Percentiles rank a stretch among this genome's conserved stretches.
These are phyloP conservation scores for Cyprinodon tularosa DNA, from an alignment of 2,113 vertebrate genomes.

Conservation along the genomic window DNA sequence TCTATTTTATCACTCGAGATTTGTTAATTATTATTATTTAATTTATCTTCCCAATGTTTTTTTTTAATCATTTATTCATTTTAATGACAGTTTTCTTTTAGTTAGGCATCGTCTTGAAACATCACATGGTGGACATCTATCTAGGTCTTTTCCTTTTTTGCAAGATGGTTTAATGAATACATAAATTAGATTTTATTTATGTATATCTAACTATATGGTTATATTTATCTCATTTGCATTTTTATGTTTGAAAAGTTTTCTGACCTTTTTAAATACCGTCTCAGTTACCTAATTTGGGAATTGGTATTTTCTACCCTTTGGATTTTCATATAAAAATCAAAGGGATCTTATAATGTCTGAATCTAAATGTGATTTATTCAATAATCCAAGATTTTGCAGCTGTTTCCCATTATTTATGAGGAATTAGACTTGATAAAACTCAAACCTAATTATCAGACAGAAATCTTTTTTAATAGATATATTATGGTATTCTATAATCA, in stretches of 20 bases:
- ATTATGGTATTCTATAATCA: background rate
- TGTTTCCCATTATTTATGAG: constrained; percentile 20
- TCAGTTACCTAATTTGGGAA: background rate
- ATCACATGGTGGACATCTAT: too few relatives aligned
- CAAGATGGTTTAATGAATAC: background rate
- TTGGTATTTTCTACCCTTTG: background rate
- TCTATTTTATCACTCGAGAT: too few relatives aligned
- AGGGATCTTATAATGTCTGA: background rate
- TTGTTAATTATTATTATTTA: too few relatives aligned
- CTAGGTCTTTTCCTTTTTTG: too few relatives aligned
- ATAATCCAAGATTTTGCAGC: background rate
- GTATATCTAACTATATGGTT: background rate
- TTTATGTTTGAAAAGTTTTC: background rate
- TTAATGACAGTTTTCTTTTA: too few relatives aligned
- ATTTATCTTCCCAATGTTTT: too few relatives aligned
- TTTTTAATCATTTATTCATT: too few relatives aligned
- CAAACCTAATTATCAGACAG: constrained; percentile 26
- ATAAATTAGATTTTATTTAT: background rate
- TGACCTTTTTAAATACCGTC: background rate
- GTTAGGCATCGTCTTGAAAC: too few relatives aligned
- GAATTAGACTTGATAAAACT: constrained; percentile 38
- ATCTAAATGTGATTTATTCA: background rate
- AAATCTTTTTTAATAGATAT: background rate
- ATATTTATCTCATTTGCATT: too few relatives aligned
- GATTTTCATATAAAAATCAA: background rate